Conservation (phyloP, 2,888 invertebrate genomes). For the Patella pellucida region DNA sequence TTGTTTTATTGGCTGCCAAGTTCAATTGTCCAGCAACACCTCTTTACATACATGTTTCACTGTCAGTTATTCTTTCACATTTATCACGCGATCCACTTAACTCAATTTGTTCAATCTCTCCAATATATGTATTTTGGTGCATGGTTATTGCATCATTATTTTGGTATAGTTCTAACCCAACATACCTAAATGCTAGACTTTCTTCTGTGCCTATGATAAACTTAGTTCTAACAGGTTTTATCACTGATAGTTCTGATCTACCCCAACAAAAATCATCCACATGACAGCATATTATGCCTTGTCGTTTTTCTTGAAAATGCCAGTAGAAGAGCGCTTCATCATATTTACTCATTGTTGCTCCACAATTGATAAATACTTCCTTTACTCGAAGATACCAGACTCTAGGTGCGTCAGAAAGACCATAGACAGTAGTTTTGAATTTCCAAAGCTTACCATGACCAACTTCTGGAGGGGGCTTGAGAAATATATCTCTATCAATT, state of each 20-base stretch:
- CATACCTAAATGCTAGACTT: constrained; percentile 14
- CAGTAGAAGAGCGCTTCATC: constrained; percentile 20
- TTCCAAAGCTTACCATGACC: neutral
- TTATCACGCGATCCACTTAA: no score
- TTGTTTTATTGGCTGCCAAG: no score
- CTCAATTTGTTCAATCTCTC: no score
- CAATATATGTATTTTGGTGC: no score
- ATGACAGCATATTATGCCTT: constrained; percentile 23
- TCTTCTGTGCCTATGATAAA: constrained; percentile 20
- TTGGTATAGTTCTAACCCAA: constrained; percentile 7
- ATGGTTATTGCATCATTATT: no score
- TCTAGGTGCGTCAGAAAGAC: neutral
- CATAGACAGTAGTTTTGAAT: neutral
- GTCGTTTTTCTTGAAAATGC: neutral
- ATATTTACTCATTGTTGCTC: neutral
- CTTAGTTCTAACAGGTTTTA: constrained; percentile 5
- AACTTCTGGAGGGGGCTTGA: neutral
- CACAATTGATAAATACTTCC: neutral
- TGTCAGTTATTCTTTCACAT: no score
- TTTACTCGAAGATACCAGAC: neutral
- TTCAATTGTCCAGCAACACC: no score
- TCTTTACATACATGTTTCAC: no score
- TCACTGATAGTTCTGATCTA: constrained; percentile 18
- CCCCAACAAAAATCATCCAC: constrained; percentile 23
- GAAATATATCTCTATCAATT: neutral